Conservation (phyloP, 2,113 vertebrate species). For the Apodemus speciosus region DNA sequence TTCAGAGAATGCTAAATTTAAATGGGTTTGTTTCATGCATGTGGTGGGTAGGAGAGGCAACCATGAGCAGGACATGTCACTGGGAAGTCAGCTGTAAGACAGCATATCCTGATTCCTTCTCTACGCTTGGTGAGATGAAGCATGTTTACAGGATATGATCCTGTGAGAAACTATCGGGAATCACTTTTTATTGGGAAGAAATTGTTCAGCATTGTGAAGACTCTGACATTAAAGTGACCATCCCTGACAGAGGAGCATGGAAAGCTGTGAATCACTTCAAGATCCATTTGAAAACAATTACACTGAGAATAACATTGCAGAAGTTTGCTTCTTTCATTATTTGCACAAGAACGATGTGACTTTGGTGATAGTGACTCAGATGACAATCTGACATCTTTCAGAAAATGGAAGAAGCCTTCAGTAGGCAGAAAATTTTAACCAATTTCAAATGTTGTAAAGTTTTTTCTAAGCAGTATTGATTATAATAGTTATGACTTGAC, state of each 20-base stretch:
- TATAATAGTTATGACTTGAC: background rate
- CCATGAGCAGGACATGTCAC: background rate
- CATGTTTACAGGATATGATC: background rate
- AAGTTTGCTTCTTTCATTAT: conserved; percentile 36
- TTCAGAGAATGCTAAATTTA: background rate
- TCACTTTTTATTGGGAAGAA: conserved; percentile 54
- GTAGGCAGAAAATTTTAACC: background rate
- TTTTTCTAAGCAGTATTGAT: conserved; percentile 39
- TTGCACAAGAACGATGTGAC: conserved; percentile 18
- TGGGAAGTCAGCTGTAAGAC: background rate
- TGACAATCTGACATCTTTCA: conserved; percentile 43
- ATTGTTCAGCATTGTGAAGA: conserved; percentile 39
- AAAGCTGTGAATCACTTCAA: conserved; percentile 39
- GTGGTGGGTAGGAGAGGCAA: background rate
- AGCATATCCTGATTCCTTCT: background rate
- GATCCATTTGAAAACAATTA: conserved; percentile 52
- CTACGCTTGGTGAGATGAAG: background rate
- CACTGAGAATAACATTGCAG: conserved; percentile 27
- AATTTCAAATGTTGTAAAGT: conserved; percentile 20
- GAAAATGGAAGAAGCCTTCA: conserved; percentile 37
- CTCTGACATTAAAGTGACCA: conserved; percentile 17
- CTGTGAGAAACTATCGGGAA: background rate
- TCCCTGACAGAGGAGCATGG: background rate
- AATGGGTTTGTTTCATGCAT: background rate
- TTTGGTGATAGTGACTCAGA: conserved; percentile 14